phyloP scores from a whole-genome alignment of 2,113 vertebrate species.

The Sebastes fasciatus region DNA sequence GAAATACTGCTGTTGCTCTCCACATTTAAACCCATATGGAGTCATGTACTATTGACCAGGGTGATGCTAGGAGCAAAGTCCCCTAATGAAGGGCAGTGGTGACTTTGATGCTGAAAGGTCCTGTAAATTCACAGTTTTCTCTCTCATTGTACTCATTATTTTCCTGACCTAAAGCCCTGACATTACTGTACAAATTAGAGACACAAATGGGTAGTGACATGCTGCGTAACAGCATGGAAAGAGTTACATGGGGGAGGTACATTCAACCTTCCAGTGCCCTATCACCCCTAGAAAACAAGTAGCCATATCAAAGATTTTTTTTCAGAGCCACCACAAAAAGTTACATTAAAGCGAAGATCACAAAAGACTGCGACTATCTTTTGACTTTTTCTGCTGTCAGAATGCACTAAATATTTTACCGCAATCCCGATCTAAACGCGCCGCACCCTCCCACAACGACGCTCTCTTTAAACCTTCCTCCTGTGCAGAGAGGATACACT shows the following conservation, averaged over 20 bases:
- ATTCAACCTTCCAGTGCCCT: slow-evolving; percentile 17
- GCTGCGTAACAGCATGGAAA: slow-evolving; percentile 28
- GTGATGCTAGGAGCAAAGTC: slow-evolving; percentile 15
- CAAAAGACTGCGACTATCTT: slow-evolving; percentile 2
- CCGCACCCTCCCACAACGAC: slow-evolving; percentile 32
- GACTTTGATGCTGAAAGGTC: slow-evolving; percentile 46
- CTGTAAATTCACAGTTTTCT: slow-evolving; percentile 14
- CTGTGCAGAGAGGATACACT: slow-evolving; percentile 52
- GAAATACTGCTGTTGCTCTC: slow-evolving; percentile 21
- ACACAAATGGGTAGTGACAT: slow-evolving; percentile 36
- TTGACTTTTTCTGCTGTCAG: slow-evolving; percentile 41
- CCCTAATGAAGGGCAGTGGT: slow-evolving; percentile 27
- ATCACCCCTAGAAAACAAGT: slow-evolving; percentile 11
- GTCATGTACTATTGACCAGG: slow-evolving; percentile 51
- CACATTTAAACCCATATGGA: slow-evolving; percentile 13
- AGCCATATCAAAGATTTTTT: background rate
- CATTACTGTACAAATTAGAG: slow-evolving; percentile 31
- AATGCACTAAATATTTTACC: slow-evolving; percentile 60
- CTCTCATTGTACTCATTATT: slow-evolving; percentile 52
- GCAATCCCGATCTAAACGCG: slow-evolving; percentile 48
- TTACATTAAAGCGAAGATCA: slow-evolving; percentile 9
- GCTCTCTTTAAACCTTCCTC: slow-evolving; percentile 41
- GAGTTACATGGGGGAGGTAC: slow-evolving; percentile 13
- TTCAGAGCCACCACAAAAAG: background rate
- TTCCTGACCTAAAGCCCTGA: slow-evolving; percentile 28